Base-by-base conservation (phyloP, 1,140 invertebrate species). In the Drosophila simulans region DNA sequence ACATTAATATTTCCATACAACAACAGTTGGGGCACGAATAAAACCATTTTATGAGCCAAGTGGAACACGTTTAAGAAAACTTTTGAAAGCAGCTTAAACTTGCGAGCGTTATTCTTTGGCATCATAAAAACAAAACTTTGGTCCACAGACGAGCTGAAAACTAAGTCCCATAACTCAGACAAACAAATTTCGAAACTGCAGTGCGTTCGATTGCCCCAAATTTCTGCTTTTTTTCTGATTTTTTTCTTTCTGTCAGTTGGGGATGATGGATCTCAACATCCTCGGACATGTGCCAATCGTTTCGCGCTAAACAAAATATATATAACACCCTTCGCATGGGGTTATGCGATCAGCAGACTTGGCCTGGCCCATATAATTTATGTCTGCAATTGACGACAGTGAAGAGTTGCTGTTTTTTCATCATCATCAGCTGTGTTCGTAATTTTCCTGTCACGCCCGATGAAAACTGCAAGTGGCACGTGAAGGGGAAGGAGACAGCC, bases 371-470 rank as follows among this genome's bases (percentile, higher is more conserved):
- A 53, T 62, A 77, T 88, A 84, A 88, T 88, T 88, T 73, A 65
- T 89, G 77, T 70, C 72, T 74, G 88, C 77, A 78, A 82, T 86
- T 53, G 81, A 77, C 65, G 64, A 71, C 54, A 70, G 73, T 59
- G 59, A 54, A 42, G 54, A 65, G 25, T 20, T 37, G 37, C 31
- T 8, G 27, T 8, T 31, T 13, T 13, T 8, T 34, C 34, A 8
- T 34, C 54, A 64, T 43, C 40, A 56, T 43, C 66, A 53, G 46
- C 22, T 27, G 49, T 49, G 20, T 43, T 53, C 48, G 77, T 52
- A 89, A 88, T 88, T 88, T 83, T 45, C 22, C 66, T 89, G 84
- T 88, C 84, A 83, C 80, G 84, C 80, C 52, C 76, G 64, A 89
- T 76, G 74, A 62, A 71, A 68, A 35, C 58, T 68, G 65, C 83